Conservation (phyloP, 1,140 invertebrate species). For the Drosophila arawakana region DNA sequence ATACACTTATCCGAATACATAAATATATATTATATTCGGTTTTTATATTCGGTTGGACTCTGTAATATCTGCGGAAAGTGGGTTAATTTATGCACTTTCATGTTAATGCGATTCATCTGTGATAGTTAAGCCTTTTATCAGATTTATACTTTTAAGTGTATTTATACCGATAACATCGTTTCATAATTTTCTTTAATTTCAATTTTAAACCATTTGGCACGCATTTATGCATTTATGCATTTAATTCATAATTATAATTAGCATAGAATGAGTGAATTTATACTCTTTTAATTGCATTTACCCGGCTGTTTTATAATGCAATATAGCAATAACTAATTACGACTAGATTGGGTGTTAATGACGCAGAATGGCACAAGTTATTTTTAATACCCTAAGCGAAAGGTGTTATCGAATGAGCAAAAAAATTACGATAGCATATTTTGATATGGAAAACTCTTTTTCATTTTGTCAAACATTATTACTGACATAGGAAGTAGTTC, state of each 20-base stretch:
- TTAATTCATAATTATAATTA: constrained; percentile 67
- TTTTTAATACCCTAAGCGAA: constrained; percentile 5
- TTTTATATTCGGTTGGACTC: background rate
- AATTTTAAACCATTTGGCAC: constrained; percentile 68
- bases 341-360: constrained; percentile 56
- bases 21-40: too few relatives aligned
- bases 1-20: too few relatives aligned
- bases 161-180: constrained; percentile 55
- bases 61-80: constrained; percentile 63
- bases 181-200: constrained; percentile 76
- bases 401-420: background rate
- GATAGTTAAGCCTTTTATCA: constrained; percentile 58
- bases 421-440: too few relatives aligned
- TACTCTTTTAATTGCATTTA: constrained; percentile 76
- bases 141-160: constrained; percentile 73
- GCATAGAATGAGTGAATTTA: constrained; percentile 54
- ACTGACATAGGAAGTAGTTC: too few relatives aligned
- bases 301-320: constrained; percentile 71
- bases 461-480: too few relatives aligned
- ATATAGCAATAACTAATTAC: constrained; percentile 50
- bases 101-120: constrained; percentile 76
- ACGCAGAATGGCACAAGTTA: constrained; percentile 11
- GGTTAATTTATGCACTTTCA: constrained; percentile 77
- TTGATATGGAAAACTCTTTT: too few relatives aligned
- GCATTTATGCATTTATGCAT: constrained; percentile 43